Evolutionary conservation across 2,888 invertebrate genomes (phyloP).

Genomic region (Dicyrtoma fusca): DNA sequence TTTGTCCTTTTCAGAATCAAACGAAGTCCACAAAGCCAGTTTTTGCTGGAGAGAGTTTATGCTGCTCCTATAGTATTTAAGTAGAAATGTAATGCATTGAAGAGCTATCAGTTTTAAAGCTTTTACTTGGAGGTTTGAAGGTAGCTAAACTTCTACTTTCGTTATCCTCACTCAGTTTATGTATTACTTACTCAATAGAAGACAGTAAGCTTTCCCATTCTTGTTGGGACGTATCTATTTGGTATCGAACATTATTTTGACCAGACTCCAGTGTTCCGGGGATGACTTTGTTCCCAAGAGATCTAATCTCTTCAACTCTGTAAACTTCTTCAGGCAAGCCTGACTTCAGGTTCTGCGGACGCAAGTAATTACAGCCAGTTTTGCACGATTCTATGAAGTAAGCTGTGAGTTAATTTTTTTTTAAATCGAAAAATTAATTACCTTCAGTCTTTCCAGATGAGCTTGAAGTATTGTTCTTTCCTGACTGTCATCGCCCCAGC

Average conservation of each 20-base stretch:
- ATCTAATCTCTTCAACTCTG: slow-evolving; percentile 77
- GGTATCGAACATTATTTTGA: slow-evolving; percentile 81
- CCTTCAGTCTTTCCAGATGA: slow-evolving; percentile 80
- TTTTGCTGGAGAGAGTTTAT: slow-evolving; percentile 80
- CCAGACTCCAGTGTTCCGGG: slow-evolving; percentile 82
- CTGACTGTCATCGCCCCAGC: slow-evolving; percentile 81
- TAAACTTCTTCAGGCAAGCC: slow-evolving; percentile 84
- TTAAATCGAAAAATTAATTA: slow-evolving; percentile 46
- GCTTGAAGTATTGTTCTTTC: slow-evolving; percentile 84
- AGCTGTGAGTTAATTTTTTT: no score
- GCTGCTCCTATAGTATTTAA: slow-evolving; percentile 63
- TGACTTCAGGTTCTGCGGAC: slow-evolving; percentile 69
- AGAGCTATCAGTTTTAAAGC: no score
- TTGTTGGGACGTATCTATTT: slow-evolving; percentile 84
- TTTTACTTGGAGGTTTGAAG: no score
- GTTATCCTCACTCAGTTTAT: no score
- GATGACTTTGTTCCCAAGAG: slow-evolving; percentile 85
- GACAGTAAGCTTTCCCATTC: slow-evolving; percentile 86
- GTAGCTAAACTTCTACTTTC: no score
- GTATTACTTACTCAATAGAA: slow-evolving; percentile 64
- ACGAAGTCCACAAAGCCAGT: slow-evolving; percentile 88
- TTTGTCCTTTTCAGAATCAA: slow-evolving; percentile 81
- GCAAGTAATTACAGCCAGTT: no score
- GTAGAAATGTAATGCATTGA: no score
- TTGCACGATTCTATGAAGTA: no score